Base-by-base conservation (phyloP, 2,888 invertebrate species). In the Malachius bipustulatus region DNA sequence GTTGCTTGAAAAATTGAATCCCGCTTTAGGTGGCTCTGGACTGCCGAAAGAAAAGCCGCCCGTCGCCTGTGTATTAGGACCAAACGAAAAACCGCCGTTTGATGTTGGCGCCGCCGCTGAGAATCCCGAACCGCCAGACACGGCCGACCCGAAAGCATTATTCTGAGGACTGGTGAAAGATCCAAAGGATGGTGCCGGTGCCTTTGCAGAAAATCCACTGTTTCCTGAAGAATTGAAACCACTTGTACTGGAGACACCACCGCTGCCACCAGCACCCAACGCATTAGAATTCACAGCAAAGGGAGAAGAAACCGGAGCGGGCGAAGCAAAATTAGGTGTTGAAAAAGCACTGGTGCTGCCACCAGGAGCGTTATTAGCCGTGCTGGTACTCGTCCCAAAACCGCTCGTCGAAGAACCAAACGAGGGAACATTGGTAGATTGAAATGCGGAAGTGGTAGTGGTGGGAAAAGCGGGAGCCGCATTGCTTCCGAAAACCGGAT, bases 41-140 rank as follows among this genome's bases (percentile, higher is more conserved):
- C 30, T 10, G 4, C 39, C 39, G 31, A 37, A 36, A 14, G 39
- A 26, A 14, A 37, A 37, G 4, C 32, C 37, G 4, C 39, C 39
- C 13, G 16, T 16, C 6, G 30, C 19, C 6, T 34, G n/a, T 10
- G 39, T 13, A 11, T 24, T 24, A 14, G 36, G 14, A 12, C 31
- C 31, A 9, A 35, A 36, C 15, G 34, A 34, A 14, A 39, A 39
- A 9, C 36, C 34, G 14, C 31, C 31, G 14, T 31, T 31, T 13
- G 11, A 15, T 11, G 12, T 10, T 6, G 31, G 9, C 6, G 31
- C 14, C 4, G 4, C 10, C n/a, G 24, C 24, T n/a, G 24, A 19
- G n/a, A 19, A 19, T 6, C 24, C n/a, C n/a, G 24, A n/a, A 8
- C 6, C 6, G n/a, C n/a, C n/a, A 6, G 6, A n/a, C 6, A n/a